These are phyloP conservation scores for Tuta absoluta DNA, from an alignment of 2,888 invertebrate genomes.

Conservation along the genomic window DNA sequence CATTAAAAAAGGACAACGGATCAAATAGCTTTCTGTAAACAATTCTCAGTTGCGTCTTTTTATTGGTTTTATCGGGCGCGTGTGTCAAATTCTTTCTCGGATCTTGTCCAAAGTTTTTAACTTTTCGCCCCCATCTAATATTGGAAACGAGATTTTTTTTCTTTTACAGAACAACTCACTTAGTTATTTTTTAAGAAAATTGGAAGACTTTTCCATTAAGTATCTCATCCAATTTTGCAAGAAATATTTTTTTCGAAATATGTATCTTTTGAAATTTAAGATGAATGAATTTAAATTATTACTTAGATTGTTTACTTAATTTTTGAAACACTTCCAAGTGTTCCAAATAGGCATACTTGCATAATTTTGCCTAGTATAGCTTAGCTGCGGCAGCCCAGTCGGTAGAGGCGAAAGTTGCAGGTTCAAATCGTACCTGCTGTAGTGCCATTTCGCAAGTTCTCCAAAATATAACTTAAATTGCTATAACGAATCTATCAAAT, in stretches of 20 bases:
- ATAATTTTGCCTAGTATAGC: no score
- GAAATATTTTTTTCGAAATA: background rate
- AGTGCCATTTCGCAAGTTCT: no score
- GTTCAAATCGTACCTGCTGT: no score
- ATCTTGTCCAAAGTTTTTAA: slow-evolving; percentile 28
- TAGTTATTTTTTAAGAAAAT: slow-evolving; percentile 3
- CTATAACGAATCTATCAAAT: background rate
- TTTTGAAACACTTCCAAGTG: no score
- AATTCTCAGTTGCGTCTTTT: slow-evolving; percentile 58
- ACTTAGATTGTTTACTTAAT: no score
- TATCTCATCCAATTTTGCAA: background rate
- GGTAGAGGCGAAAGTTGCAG: no score
- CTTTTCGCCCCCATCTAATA: slow-evolving; percentile 3
- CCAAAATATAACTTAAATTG: background rate
- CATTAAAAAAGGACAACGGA: slow-evolving; percentile 69
- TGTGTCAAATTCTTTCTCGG: slow-evolving; percentile 55
- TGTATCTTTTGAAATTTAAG: background rate
- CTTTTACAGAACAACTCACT: background rate
- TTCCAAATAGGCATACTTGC: no score
- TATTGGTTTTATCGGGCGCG: slow-evolving; percentile 69
- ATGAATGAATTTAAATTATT: no score
- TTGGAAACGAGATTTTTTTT: background rate
- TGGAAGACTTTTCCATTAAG: slow-evolving; percentile 8
- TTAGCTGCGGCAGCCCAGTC: no score
- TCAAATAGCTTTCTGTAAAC: slow-evolving; percentile 68